Percentiles rank a stretch among this genome's conserved stretches.
Evolutionary conservation across 2,113 vertebrate species (phyloP).

Genomic region (Colossoma macropomum): DNA sequence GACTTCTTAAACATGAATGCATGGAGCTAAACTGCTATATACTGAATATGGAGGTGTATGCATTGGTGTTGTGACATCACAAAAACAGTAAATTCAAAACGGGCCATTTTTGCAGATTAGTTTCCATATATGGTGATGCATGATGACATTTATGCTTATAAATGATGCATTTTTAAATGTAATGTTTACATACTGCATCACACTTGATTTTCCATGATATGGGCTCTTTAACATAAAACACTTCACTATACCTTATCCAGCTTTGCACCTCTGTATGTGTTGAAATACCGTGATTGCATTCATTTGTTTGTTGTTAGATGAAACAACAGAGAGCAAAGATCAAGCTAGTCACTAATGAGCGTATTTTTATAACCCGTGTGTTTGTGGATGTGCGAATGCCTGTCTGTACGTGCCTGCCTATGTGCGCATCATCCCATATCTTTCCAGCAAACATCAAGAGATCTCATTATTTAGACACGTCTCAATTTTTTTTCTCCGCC

Average conservation of each 20-base stretch:
- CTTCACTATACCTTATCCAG: not conserved
- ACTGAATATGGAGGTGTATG: no score
- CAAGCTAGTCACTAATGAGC: slow-evolving; percentile 21
- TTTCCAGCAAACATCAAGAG: slow-evolving; percentile 77
- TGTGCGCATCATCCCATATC: slow-evolving; percentile 69
- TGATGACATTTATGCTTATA: no score
- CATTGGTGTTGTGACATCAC: no score
- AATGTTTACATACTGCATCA: not conserved
- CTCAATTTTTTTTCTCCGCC: slow-evolving; percentile 65
- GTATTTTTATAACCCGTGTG: slow-evolving; percentile 36
- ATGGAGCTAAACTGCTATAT: no score
- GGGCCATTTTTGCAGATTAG: no score
- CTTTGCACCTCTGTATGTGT: not conserved
- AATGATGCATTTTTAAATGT: not conserved
- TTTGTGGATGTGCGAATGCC: slow-evolving; percentile 37
- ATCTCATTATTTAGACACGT: slow-evolving; percentile 82
- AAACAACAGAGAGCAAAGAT: slow-evolving; percentile 27
- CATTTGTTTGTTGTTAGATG: slow-evolving; percentile 31
- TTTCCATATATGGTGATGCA: no score
- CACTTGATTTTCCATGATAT: not conserved
- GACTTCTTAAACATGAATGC: not conserved
- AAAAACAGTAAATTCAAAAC: no score
- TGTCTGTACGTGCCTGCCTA: slow-evolving; percentile 59
- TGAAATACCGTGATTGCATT: slow-evolving; percentile 18
- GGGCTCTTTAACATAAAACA: not conserved